Conservation (phyloP, 2,113 vertebrate genomes). For the Melanotaenia duboulayi region DNA sequence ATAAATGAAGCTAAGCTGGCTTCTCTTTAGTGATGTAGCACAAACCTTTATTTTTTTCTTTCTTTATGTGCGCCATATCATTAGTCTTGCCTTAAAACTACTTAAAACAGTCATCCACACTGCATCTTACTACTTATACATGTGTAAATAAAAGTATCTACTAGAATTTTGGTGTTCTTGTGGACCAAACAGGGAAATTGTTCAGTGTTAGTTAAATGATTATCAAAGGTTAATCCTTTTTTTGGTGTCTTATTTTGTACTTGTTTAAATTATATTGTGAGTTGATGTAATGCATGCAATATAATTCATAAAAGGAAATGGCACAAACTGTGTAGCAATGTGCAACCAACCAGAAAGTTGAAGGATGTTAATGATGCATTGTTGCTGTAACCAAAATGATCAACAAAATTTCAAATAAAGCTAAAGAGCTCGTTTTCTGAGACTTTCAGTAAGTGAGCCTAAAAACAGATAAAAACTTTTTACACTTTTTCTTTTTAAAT, state of each 20-base stretch:
- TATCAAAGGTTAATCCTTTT: constrained; percentile 50
- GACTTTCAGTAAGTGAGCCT: constrained; percentile 4
- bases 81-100: constrained; percentile 77
- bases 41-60: constrained; percentile 7
- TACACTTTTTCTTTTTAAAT: neutral
- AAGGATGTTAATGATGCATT: neutral
- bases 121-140: constrained; percentile 61
- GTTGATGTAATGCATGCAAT: constrained; percentile 48
- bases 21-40: constrained; percentile 69
- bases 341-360: constrained; percentile 3
- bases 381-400: constrained; percentile 7
- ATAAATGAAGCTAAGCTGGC: constrained; percentile 35
- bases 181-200: constrained; percentile 66
- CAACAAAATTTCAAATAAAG: neutral
- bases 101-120: constrained; percentile 60
- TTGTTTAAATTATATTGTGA: constrained; percentile 47
- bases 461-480: constrained; percentile 7
- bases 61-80: constrained; percentile 47
- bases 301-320: constrained; percentile 24
- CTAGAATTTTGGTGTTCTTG: constrained; percentile 59
- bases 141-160: constrained; percentile 73
- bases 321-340: constrained; percentile 42
- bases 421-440: neutral
- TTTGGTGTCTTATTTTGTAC: constrained; percentile 51
- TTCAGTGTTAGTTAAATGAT: constrained; percentile 60